Evolutionary conservation across 1,140 invertebrate genomes (phyloP), one percentile per base, ranked within the genome.

Genomic region (Phymorhynchus buccinoides): DNA sequence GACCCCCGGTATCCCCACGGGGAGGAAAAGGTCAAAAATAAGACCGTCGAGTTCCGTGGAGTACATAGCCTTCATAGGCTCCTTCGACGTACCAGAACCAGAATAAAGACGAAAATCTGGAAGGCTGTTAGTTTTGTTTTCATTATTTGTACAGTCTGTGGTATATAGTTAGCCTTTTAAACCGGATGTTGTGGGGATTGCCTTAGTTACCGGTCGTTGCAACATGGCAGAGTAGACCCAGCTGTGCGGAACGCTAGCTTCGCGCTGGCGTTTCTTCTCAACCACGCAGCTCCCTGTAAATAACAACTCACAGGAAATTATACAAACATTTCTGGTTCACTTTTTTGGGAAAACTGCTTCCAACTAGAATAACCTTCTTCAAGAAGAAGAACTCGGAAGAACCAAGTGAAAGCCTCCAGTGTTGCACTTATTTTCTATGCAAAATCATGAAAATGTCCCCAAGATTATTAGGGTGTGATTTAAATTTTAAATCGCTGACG

Each of bases 161-260:
- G 16, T 75, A 27, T 37, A 41, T 16, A 75, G 73, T 75, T 37
- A 22, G 1, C 3, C 37, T 75, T 41, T 1, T 22, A 6, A 7
- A 75, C 73, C 73, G 73, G 73, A 75, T 75, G 73, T 75, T 39
- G 7, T 41, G 37, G 27, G 9, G 68, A 32, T 75, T 42, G n/a
- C 37, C 73, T 14, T 75, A 75, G 73, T 75, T 75, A 83, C 66
- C 37, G 62, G 37, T 30, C 62, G 66, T 83, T 83, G 71, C 71
- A 83, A 83, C 22, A 83, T 83, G 81, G 81, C 37, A 41, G 81
- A 12, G 39, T 68, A 71, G 81, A 16, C 3, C 27, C 42, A 18
- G 18, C 41, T n/a, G 18, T 22, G 37, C 37, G 35, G 32, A 44
- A 42, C 56, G 81, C 56, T 83, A 18, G 62, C 81, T 37, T 12